Base-by-base conservation (phyloP, 2,888 invertebrate genomes). In the Spodoptera littoralis region DNA sequence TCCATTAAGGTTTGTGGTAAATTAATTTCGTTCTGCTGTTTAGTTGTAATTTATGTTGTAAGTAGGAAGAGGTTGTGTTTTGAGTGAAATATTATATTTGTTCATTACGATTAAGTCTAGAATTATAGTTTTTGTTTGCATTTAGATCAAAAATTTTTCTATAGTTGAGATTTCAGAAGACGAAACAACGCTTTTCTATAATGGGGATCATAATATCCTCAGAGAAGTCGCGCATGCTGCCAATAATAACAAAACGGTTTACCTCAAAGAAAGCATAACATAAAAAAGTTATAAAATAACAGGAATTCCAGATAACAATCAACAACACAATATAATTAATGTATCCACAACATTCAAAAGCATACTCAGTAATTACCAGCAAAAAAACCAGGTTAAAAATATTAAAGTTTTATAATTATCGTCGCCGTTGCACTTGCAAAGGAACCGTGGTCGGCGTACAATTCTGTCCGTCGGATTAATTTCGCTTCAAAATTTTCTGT, bases 401-500 rank as follows among this genome's bases (percentile, higher is more conserved):
- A 49, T 51, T 27, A 48, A 48, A 46, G 42, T 58, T 59, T 11
- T 41, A 49, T 52, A 64, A 70, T 63, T 63, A 62, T 47, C 24
- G 18, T 58, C 48, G 9, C 1, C 12, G 30, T 48, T 55, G 55
- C 30, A 55, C 24, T 62, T 62, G 8, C 49, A 47, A 73, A 70
- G 58, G 64, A 62, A 18, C 5, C 3, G 22, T 11, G 48, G 12
- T 56, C 4, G 36, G 24, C 54, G 59, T 45, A 70, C 69, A 58
- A 50, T 59, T 63, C 3, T 71, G 65, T 68, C 55, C 52, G 27
- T 44, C 4, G 47, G 71, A 78, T 76, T 75, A 79, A 82, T 84
- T 86, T 79, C 64, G 61, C 76, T 76, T 76, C 73, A 54, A 73
- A 83, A 83, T 84, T 80, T 70, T 59, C 74, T 73, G 75, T 76